phyloP scores from a whole-genome alignment of 2,888 invertebrate species.

The Lordiphosa fenestrarum region DNA sequence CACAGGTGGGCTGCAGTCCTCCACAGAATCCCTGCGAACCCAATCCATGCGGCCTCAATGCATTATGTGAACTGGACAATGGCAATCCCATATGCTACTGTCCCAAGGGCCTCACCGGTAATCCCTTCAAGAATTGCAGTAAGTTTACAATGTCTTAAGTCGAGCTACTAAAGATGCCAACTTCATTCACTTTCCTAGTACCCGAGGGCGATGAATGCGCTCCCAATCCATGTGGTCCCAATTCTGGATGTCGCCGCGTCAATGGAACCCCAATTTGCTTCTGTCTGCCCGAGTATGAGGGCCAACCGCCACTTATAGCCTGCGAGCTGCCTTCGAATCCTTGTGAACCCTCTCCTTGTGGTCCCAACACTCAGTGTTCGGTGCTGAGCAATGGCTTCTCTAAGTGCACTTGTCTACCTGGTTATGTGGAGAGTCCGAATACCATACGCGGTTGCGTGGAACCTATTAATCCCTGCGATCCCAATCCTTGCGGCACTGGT shows the following conservation, averaged over 20 bases:
- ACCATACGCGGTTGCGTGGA: conserved; percentile 92
- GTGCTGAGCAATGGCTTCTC: conserved; percentile 89
- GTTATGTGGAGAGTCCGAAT: conserved; percentile 92
- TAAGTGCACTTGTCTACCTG: conserved; percentile 92
- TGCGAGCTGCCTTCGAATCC: conserved; percentile 89
- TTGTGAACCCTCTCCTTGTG: conserved; percentile 92
- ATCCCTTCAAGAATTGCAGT: conserved; percentile 95
- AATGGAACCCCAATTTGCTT: conserved; percentile 90
- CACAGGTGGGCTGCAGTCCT: conserved; percentile 85
- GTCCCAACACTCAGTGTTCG: conserved; percentile 92
- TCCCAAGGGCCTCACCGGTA: conserved; percentile 93
- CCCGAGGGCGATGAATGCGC: conserved; percentile 92
- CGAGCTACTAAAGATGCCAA: neutral
- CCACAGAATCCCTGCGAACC: conserved; percentile 90
- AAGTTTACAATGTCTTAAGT: conserved; percentile 81
- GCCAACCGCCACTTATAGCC: conserved; percentile 87
- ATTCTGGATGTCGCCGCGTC: conserved; percentile 90
- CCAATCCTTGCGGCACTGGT: conserved; percentile 89
- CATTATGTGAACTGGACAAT: conserved; percentile 90
- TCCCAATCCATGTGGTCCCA: conserved; percentile 91
- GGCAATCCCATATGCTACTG: conserved; percentile 94
- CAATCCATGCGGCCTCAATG: conserved; percentile 93
- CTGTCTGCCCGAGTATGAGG: conserved; percentile 93
- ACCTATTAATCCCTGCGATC: conserved; percentile 89
- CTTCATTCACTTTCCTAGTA: conserved; percentile 81